These are phyloP conservation scores for Cataglyphis livida DNA, from an alignment of 2,888 invertebrate genomes.

Conservation along the genomic window DNA sequence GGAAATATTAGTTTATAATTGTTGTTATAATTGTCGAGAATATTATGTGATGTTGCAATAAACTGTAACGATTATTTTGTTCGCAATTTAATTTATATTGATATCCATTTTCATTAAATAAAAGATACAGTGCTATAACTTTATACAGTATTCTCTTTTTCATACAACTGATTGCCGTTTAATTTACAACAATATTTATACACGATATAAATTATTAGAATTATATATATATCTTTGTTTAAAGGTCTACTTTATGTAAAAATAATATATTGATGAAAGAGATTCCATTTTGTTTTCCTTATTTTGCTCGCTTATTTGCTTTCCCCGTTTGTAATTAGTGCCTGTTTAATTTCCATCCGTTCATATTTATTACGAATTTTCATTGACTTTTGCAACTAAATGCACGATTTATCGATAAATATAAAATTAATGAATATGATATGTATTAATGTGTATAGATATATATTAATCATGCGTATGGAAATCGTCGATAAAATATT, in stretches of 20 bases:
- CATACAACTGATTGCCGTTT: background rate
- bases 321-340: background rate
- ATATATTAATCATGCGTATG: background rate
- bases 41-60: background rate
- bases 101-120: background rate
- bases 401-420: background rate
- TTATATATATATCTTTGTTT: background rate
- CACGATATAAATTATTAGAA: background rate
- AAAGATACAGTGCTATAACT: background rate
- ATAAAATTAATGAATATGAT: slow-evolving; percentile 2
- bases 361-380: background rate
- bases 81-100: background rate
- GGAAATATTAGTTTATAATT: background rate
- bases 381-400: background rate
- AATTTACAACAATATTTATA: background rate
- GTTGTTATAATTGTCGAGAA: background rate
- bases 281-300: background rate
- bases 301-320: background rate
- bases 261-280: background rate
- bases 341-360: background rate
- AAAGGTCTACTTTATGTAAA: background rate
- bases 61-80: background rate
- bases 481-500: background rate
- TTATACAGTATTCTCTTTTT: background rate
- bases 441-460: background rate